phyloP scores from a whole-genome alignment of 64 coral and sea anemone genomes.

The Catalaphyllia jardinei region DNA sequence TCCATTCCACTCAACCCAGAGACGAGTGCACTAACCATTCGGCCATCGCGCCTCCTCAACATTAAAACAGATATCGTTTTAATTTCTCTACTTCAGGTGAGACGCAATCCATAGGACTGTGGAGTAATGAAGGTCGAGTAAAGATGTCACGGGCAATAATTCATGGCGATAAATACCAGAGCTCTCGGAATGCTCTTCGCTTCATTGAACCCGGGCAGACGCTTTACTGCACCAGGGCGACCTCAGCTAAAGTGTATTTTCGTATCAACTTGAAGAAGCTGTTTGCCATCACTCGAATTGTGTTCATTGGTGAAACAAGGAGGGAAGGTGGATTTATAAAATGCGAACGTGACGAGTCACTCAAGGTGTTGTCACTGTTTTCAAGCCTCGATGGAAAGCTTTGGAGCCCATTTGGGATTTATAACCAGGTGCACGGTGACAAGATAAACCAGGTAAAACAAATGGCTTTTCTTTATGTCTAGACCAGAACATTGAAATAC shows the following conservation, averaged over 20 bases:
- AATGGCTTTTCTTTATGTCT: not conserved
- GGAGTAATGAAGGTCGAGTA: not conserved
- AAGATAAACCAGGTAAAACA: not conserved
- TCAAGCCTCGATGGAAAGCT: conserved; percentile 16
- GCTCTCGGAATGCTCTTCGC: not conserved
- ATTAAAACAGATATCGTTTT: not conserved
- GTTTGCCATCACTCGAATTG: not conserved
- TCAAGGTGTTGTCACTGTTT: not conserved
- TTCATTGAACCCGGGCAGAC: not conserved
- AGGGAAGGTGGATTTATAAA: not conserved
- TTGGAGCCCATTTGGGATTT: conserved; percentile 20
- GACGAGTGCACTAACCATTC: too few relatives aligned
- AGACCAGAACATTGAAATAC: too few relatives aligned
- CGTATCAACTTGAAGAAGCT: not conserved
- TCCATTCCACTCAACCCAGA: too few relatives aligned
- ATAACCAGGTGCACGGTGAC: not conserved
- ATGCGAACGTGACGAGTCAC: not conserved
- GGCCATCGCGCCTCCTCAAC: too few relatives aligned
- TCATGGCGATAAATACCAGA: too few relatives aligned
- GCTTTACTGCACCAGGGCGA: not conserved
- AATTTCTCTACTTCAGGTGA: not conserved
- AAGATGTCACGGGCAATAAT: not conserved
- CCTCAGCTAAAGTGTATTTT: not conserved
- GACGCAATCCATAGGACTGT: not conserved
- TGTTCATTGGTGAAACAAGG: not conserved